Evolutionary conservation across 2,797 vertebrate genomes (phyloP), one percentile per base, ranked within the genome.

Genomic region (Myotis planiceps): DNA sequence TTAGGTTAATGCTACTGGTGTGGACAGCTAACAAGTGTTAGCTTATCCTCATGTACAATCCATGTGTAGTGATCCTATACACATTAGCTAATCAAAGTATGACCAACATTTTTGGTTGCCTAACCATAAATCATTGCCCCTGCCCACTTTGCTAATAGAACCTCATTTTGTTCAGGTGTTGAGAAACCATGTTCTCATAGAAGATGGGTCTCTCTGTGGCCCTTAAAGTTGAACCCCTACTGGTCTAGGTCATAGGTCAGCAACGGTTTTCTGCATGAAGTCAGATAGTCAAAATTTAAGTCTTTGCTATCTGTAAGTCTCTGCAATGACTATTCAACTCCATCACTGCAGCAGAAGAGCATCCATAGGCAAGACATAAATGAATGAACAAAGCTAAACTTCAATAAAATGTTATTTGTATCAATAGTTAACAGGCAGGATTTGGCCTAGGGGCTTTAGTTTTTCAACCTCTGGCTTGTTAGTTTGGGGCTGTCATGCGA

Each of bases 1-100:
- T 51, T 85, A 60, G 39, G 76, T 79, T 87, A 89, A 94, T 82
- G 80, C 72, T 92, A 74, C 18, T 80, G 76, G 21, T 75, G 13
- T 66, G 34, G 29, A 39, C 45, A 80, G 92, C 80, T 86, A 86
- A 55, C 5, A 53, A 79, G 19, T 60, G 53, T 89, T 47, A 42
- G 18, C 23, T 89, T 92, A 69, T 45, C 55, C 82, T 83, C 18
- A 51, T 42, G 34, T 16, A 82, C 3, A 25, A 58, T 74, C 2
- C 25, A 29, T 15, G 9, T 63, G 69, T 25, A 37, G 23, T 55
- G 45, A 12, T 49, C 16, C 4, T 3, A 16, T 32, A 9, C 51
- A 53, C 10, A 9, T 53, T 16, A 78, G 27, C n/a, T 55, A n/a
- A 45, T 55, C 21, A 34, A 60, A 7, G n/a, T 9, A 78, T 3